Evolutionary conservation across 2,113 vertebrate species (phyloP).

Genomic region (Mola mola): DNA sequence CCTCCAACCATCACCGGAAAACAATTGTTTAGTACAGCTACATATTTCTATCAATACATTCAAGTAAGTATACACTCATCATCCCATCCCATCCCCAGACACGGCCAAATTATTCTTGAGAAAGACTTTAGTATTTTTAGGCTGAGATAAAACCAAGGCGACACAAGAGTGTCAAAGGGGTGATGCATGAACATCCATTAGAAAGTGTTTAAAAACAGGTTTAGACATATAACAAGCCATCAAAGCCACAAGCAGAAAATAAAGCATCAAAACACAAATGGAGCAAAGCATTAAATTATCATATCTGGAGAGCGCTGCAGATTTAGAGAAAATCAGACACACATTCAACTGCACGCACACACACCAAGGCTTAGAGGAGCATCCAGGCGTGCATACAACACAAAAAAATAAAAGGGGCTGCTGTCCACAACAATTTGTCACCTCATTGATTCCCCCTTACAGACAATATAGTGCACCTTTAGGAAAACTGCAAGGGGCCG

Average conservation of each 20-base stretch:
- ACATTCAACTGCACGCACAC: neutral
- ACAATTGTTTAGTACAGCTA: slow-evolving; percentile 19
- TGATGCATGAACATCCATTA: slow-evolving; percentile 62
- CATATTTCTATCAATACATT: slow-evolving; percentile 6
- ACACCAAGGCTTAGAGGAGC: slow-evolving; percentile 23
- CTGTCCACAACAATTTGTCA: slow-evolving; percentile 80
- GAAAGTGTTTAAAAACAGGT: slow-evolving; percentile 62
- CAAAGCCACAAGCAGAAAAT: slow-evolving; percentile 64
- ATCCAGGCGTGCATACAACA: slow-evolving; percentile 57
- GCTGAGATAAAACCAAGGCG: slow-evolving; percentile 23
- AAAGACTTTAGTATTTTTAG: slow-evolving; percentile 26
- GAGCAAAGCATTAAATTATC: slow-evolving; percentile 70
- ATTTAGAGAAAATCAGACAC: slow-evolving; percentile 49
- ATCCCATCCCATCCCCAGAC: slow-evolving; percentile 13
- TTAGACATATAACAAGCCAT: slow-evolving; percentile 69
- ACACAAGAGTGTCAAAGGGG: slow-evolving; percentile 24
- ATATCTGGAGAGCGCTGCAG: slow-evolving; percentile 39
- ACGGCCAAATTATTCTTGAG: slow-evolving; percentile 35
- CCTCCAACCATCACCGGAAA: slow-evolving; percentile 2
- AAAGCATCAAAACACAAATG: slow-evolving; percentile 65
- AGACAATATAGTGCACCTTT: slow-evolving; percentile 69
- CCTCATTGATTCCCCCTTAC: slow-evolving; percentile 78
- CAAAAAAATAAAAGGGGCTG: slow-evolving; percentile 66
- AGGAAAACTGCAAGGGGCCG: slow-evolving; percentile 68
- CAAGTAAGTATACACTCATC: slow-evolving; percentile 1